These are phyloP conservation scores for Goniozus legneri DNA, from an alignment of 1,140 invertebrate genomes.

Conservation along the genomic window DNA sequence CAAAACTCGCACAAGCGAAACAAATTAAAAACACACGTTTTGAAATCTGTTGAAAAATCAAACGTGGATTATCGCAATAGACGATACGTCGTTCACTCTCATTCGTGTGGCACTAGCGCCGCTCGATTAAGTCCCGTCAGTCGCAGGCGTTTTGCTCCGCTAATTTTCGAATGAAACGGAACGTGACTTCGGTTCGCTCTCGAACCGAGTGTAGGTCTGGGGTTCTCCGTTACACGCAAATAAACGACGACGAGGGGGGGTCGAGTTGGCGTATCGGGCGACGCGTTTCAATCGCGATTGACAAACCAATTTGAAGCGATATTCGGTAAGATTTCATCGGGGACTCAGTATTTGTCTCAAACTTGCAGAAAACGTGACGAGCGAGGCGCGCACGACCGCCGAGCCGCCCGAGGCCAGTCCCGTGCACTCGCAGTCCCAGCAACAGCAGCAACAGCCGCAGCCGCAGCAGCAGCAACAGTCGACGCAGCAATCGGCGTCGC, in stretches of 20 bases:
- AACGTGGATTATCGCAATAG: too few relatives aligned
- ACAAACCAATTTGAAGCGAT: too few relatives aligned
- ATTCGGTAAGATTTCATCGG: too few relatives aligned
- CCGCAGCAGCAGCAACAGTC: constrained; percentile 41
- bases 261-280: background rate
- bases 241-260: background rate
- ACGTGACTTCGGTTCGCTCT: constrained; percentile 12
- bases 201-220: background rate
- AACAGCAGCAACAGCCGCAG: constrained; percentile 26
- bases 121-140: constrained; percentile 57
- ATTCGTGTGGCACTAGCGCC: too few relatives aligned
- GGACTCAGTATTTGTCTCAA: too few relatives aligned
- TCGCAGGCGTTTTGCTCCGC: constrained; percentile 52
- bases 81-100: too few relatives aligned
- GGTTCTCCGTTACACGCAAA: too few relatives aligned
- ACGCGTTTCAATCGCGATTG: background rate
- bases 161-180: constrained; percentile 53
- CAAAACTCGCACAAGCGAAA: too few relatives aligned
- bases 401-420: constrained; percentile 52
- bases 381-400: constrained; percentile 45
- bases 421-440: constrained; percentile 49
- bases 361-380: constrained; percentile 42
- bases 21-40: too few relatives aligned
- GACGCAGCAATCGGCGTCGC: constrained; percentile 47
- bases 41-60: too few relatives aligned